Evolutionary conservation across 2,888 invertebrate genomes (phyloP).

Genomic region (Drosophila mercatorum): DNA sequence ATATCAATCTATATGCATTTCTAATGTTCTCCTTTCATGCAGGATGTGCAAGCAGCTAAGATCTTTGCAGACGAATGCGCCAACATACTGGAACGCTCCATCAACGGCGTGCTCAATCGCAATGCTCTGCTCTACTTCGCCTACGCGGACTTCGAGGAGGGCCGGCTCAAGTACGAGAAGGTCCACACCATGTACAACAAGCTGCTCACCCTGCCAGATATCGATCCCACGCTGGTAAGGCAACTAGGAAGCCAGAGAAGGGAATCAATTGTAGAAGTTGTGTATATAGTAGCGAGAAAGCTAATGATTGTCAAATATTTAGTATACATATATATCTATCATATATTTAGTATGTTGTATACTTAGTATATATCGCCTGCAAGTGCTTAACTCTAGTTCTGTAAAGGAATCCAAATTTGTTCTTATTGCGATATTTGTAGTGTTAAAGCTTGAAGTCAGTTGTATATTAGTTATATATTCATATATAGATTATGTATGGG

Average conservation of each 20-base stretch:
- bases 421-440: not conserved
- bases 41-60: slow-evolving; percentile 97
- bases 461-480: not conserved
- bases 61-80: slow-evolving; percentile 97
- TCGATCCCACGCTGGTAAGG: slow-evolving; percentile 96
- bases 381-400: too few species aligned
- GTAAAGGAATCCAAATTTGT: not conserved
- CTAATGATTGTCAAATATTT: not conserved
- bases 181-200: slow-evolving; percentile 97
- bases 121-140: slow-evolving; percentile 98
- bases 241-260: slow-evolving; percentile 21
- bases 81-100: slow-evolving; percentile 97
- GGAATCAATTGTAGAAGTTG: not conserved
- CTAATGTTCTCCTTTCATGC: slow-evolving; percentile 23
- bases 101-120: slow-evolving; percentile 93
- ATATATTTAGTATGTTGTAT: too few species aligned
- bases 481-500: not conserved
- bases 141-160: slow-evolving; percentile 99
- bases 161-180: slow-evolving; percentile 97
- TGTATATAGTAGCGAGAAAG: not conserved
- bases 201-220: slow-evolving; percentile 93
- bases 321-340: not conserved
- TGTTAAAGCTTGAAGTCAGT: not conserved
- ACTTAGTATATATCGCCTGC: too few species aligned
- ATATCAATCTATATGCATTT: not conserved